Conservation (phyloP, 2,113 vertebrate species). For the Lipotes vexillifer region DNA sequence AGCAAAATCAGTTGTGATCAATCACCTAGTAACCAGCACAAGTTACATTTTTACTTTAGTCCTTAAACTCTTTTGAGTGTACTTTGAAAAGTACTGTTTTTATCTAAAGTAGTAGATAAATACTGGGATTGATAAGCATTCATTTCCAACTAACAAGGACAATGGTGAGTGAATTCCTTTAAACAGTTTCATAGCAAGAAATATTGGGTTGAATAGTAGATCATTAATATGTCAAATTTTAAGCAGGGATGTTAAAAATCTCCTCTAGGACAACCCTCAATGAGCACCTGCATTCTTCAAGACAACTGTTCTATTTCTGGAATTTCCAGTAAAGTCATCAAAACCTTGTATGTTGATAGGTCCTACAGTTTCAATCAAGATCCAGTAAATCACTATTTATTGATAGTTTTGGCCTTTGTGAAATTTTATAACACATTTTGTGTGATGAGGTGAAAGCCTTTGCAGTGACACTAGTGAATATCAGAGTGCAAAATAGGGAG, state of each 20-base stretch:
- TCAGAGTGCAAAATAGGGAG: not conserved
- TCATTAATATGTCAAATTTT: conserved; percentile 64
- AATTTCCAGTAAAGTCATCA: conserved; percentile 31
- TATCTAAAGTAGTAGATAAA: conserved; percentile 83
- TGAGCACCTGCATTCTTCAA: not conserved
- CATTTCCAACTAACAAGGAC: conserved; percentile 83
- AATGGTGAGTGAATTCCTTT: conserved; percentile 78
- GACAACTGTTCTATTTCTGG: conserved; percentile 20
- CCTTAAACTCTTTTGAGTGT: conserved; percentile 84
- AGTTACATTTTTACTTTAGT: conserved; percentile 84
- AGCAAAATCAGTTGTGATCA: conserved; percentile 85
- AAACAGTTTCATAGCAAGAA: conserved; percentile 77
- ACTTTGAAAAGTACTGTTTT: conserved; percentile 85
- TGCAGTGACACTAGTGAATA: not conserved
- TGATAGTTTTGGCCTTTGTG: conserved; percentile 28
- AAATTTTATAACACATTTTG: conserved; percentile 24
- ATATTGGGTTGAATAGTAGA: conserved; percentile 72
- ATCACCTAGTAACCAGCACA: conserved; percentile 84
- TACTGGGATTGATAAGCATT: conserved; percentile 86
- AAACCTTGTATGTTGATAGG: not conserved
- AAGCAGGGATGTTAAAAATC: conserved; percentile 32
- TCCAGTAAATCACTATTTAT: conserved; percentile 23
- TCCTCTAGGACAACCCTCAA: conserved; percentile 26
- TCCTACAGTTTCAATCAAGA: conserved; percentile 11
- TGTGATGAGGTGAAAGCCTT: not conserved